Percentiles rank a stretch among this genome's conserved stretches.
Conservation (phyloP, 1,140 invertebrate genomes). For the Aphis craccivora region DNA sequence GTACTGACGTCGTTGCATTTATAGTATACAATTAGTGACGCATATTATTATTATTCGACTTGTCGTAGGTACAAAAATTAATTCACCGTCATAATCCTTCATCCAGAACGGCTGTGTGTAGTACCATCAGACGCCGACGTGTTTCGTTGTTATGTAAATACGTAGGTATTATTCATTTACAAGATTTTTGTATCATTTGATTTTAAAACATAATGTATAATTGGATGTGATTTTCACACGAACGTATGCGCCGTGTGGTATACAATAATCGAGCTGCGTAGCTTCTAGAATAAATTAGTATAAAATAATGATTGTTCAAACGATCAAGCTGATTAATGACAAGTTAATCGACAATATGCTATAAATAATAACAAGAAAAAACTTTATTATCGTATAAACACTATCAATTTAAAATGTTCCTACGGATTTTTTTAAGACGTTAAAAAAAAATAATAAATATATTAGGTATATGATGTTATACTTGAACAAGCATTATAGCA, state of each 20-base stretch:
- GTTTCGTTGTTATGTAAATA: constrained; percentile 28
- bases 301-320: background rate
- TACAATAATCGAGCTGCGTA: background rate
- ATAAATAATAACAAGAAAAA: background rate
- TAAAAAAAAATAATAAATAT: background rate
- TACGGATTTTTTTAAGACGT: background rate
- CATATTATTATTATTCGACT: background rate
- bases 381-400: too few relatives aligned
- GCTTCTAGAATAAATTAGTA: background rate
- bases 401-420: background rate
- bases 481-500: background rate
- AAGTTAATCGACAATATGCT: background rate
- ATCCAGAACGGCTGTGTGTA: background rate
- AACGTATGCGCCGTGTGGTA: background rate
- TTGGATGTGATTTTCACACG: background rate
- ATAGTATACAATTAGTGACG: background rate
- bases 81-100: constrained; percentile 35
- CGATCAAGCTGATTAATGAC: background rate
- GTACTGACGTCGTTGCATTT: background rate
- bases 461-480: background rate
- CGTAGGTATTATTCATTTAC: background rate
- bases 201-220: background rate
- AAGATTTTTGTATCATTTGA: background rate
- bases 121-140: background rate
- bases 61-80: constrained; percentile 16